These are phyloP conservation scores for Cotesia typhae DNA, from an alignment of 1,140 invertebrate genomes.

Conservation along the genomic window DNA sequence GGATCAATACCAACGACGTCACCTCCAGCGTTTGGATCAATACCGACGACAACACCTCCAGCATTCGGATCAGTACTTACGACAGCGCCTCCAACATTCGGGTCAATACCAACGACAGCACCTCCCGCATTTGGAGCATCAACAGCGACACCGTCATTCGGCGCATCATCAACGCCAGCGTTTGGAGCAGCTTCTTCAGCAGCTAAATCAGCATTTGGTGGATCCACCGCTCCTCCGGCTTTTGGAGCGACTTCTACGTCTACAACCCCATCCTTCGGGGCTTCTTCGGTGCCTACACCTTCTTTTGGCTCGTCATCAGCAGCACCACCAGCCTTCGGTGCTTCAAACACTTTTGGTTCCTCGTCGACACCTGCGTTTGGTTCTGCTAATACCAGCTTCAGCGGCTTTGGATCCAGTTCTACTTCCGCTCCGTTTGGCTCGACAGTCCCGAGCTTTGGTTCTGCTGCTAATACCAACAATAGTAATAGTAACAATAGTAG, in stretches of 20 bases:
- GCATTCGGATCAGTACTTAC: too few species aligned
- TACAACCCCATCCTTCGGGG: slow-evolving; percentile 39
- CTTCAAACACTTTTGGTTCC: slow-evolving; percentile 29
- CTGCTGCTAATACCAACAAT: neutral
- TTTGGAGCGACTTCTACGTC: slow-evolving; percentile 38
- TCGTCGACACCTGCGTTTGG: slow-evolving; percentile 14
- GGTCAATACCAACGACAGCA: slow-evolving; percentile 3
- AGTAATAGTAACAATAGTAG: neutral
- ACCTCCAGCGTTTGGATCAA: slow-evolving; percentile 32
- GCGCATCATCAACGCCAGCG: slow-evolving; percentile 31
- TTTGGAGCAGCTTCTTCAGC: slow-evolving; percentile 36
- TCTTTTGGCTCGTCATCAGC: too few species aligned
- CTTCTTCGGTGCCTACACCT: slow-evolving; percentile 11
- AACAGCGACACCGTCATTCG: slow-evolving; percentile 19
- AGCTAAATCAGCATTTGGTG: neutral
- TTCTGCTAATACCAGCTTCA: neutral
- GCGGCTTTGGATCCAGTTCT: slow-evolving; percentile 1
- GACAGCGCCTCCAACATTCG: slow-evolving; percentile 1
- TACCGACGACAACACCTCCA: slow-evolving; percentile 18
- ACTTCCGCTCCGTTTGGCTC: neutral
- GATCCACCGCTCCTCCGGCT: slow-evolving; percentile 27
- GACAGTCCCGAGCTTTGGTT: neutral
- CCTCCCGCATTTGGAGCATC: slow-evolving; percentile 12
- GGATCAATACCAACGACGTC: too few species aligned
- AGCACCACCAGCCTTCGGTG: slow-evolving; percentile 28